Evolutionary conservation across 2,888 invertebrate species (phyloP).

Genomic region (Leucoma salicis): DNA sequence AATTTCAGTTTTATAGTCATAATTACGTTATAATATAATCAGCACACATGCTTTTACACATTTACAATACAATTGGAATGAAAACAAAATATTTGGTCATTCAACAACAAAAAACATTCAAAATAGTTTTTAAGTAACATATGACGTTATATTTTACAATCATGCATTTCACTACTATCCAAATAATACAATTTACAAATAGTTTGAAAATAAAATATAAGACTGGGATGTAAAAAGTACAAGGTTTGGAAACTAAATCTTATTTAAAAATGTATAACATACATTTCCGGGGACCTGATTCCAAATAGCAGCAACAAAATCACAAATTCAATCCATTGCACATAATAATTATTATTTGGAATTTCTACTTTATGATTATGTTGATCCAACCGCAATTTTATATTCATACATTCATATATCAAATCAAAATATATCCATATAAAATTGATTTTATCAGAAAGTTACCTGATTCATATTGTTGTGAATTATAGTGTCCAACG

Average conservation of each 20-base stretch:
- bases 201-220: constrained; percentile 15
- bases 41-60: constrained; percentile 30
- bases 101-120: constrained; percentile 11
- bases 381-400: constrained; percentile 21
- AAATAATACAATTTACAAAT: constrained; percentile 22
- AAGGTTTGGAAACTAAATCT: constrained; percentile 33
- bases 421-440: constrained; percentile 16
- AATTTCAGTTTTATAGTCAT: constrained; percentile 24
- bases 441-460: constrained; percentile 20
- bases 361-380: constrained; percentile 14
- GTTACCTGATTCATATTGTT: constrained; percentile 87
- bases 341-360: constrained; percentile 17
- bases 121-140: constrained; percentile 18
- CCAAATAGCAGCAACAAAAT: constrained; percentile 60
- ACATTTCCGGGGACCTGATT: constrained; percentile 72
- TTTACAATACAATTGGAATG: constrained; percentile 20
- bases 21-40: constrained; percentile 5
- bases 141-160: not conserved
- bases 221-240: constrained; percentile 26
- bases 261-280: constrained; percentile 55
- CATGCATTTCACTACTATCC: constrained; percentile 29
- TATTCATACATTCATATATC: constrained; percentile 25
- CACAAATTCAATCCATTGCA: constrained; percentile 52
- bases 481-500: constrained; percentile 88
- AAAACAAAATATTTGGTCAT: not conserved